Percentiles rank a stretch among this genome's conserved stretches.
Conservation (phyloP, 2,797 vertebrate species). For the Ataeniobius toweri region DNA sequence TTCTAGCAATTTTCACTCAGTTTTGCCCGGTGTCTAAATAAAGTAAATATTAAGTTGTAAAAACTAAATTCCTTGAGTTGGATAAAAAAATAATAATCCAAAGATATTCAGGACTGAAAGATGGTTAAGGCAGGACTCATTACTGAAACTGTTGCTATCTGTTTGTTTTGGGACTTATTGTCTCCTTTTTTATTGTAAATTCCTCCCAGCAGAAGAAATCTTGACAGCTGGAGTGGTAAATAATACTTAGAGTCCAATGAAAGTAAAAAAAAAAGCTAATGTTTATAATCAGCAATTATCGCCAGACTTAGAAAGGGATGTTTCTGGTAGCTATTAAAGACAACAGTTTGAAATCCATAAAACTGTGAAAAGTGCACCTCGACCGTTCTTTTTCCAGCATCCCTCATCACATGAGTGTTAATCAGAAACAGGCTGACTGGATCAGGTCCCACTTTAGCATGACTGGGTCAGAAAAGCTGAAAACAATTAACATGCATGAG, state of each 20-base stretch:
- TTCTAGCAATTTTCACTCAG: neutral
- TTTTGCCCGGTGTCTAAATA: neutral
- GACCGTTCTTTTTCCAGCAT: slow-evolving; percentile 45
- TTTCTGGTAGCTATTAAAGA: neutral
- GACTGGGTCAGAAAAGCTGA: slow-evolving; percentile 73
- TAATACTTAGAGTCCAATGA: neutral
- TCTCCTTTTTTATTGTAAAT: neutral
- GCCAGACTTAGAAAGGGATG: neutral
- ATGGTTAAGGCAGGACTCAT: neutral
- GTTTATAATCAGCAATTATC: neutral
- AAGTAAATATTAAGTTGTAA: neutral
- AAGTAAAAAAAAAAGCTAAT: neutral
- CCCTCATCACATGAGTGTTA: slow-evolving; percentile 54
- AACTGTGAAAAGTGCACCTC: slow-evolving; percentile 42
- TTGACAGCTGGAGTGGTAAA: neutral
- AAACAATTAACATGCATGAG: slow-evolving; percentile 72
- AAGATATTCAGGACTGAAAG: neutral
- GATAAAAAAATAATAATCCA: neutral
- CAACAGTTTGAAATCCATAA: slow-evolving; percentile 22
- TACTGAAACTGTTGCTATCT: neutral
- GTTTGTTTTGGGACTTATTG: neutral
- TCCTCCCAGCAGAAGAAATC: neutral
- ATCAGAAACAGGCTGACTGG: slow-evolving; percentile 73
- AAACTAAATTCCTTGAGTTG: neutral
- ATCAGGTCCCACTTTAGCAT: slow-evolving; percentile 61